Evolutionary conservation across 2,888 invertebrate species (phyloP).

Genomic region (Empis stercorea): DNA sequence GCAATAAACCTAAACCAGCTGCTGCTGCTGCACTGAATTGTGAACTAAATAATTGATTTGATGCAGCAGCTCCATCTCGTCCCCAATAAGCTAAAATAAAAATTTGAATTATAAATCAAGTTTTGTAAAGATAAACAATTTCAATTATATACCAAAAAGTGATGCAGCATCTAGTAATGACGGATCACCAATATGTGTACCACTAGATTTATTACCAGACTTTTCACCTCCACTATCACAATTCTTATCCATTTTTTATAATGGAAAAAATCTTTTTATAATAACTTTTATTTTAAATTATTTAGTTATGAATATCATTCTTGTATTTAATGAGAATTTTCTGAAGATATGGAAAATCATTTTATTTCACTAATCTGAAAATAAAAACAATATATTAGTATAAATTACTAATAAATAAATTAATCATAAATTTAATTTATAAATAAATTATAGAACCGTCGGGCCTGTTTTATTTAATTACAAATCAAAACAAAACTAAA

Average conservation of each 20-base stretch:
- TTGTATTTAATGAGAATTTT: too few relatives aligned
- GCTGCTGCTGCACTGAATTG: slow-evolving; percentile 36
- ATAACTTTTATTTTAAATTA: too few relatives aligned
- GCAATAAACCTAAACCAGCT: slow-evolving; percentile 31
- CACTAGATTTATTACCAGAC: slow-evolving; percentile 28
- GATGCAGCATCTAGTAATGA: slow-evolving; percentile 70
- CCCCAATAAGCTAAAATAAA: slow-evolving; percentile 62
- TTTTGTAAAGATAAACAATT: not conserved
- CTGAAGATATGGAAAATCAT: too few relatives aligned
- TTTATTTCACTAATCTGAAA: too few relatives aligned
- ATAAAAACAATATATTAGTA: too few relatives aligned
- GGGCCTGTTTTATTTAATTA: too few relatives aligned
- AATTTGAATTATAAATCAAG: not conserved
- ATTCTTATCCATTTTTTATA: slow-evolving; percentile 61
- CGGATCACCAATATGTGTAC: slow-evolving; percentile 43
- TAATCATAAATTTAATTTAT: too few relatives aligned
- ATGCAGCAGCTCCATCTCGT: slow-evolving; percentile 42
- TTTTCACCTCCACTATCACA: slow-evolving; percentile 43
- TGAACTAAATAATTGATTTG: slow-evolving; percentile 34
- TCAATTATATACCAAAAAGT: slow-evolving; percentile 44
- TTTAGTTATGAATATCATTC: too few relatives aligned
- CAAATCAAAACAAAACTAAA: too few relatives aligned
- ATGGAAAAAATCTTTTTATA: too few relatives aligned
- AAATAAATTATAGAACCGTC: too few relatives aligned
- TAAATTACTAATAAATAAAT: too few relatives aligned